phyloP scores from a whole-genome alignment of 2,797 vertebrate species.

The Enteromius unitaeniatus region DNA sequence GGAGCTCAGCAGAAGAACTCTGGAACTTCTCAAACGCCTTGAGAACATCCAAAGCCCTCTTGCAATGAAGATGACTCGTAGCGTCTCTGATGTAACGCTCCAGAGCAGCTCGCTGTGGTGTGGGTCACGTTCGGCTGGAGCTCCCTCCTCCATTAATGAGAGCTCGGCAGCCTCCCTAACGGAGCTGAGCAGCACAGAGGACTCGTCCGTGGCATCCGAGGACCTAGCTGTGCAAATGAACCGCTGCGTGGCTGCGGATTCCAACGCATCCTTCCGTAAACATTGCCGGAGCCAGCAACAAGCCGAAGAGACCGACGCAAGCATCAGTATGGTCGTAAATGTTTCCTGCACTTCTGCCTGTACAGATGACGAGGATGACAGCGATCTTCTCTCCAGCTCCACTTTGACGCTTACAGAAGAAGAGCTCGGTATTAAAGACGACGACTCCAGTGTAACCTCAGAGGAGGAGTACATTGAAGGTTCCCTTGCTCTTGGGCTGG shows the following conservation, averaged over 20 bases:
- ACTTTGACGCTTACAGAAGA: constrained; percentile 97
- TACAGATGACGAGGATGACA: constrained; percentile 95
- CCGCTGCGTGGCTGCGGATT: constrained; percentile 79
- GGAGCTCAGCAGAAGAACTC: constrained; percentile 93
- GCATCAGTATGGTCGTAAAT: constrained; percentile 97
- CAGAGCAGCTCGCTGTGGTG: constrained; percentile 81
- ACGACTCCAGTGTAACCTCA: constrained; percentile 85
- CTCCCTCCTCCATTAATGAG: constrained; percentile 86
- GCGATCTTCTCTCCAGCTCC: constrained; percentile 96
- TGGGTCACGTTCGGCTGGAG: constrained; percentile 67
- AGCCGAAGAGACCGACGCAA: constrained; percentile 88
- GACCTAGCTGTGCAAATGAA: constrained; percentile 85
- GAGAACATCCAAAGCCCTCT: constrained; percentile 94
- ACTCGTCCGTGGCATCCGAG: constrained; percentile 91
- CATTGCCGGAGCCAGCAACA: constrained; percentile 67
- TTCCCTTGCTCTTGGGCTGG: constrained; percentile 85
- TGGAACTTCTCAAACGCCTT: constrained; percentile 93
- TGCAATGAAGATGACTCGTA: constrained; percentile 88
- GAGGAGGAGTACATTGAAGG: constrained; percentile 91
- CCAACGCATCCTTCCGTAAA: constrained; percentile 85
- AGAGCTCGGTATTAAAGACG: constrained; percentile 89
- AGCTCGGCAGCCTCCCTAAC: constrained; percentile 89
- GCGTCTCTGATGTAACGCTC: constrained; percentile 91
- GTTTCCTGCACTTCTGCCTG: constrained; percentile 94
- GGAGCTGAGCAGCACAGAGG: constrained; percentile 92